phyloP scores from a whole-genome alignment of 35 echinoderm and acorn worm species.

The Acanthaster planci region DNA sequence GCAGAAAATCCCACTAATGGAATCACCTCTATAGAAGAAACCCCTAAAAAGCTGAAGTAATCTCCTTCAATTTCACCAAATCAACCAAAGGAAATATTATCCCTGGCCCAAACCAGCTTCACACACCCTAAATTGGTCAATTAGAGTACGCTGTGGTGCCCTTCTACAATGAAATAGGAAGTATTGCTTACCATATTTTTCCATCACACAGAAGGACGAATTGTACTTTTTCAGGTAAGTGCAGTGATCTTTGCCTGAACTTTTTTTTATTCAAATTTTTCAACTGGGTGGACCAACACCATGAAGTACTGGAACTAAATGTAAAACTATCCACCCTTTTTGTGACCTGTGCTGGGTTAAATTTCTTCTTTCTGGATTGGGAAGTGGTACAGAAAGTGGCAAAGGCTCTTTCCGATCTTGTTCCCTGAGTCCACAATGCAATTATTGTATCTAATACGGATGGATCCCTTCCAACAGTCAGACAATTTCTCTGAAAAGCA shows the following conservation, averaged over 20 bases:
- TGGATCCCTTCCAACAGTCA: no score
- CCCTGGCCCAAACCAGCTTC: background rate
- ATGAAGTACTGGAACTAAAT: background rate
- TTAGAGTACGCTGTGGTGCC: background rate
- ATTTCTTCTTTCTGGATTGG: background rate
- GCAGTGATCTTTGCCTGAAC: background rate
- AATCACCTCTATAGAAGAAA: background rate
- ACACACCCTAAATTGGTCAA: conserved; percentile 4
- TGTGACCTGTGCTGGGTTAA: background rate
- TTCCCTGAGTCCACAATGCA: background rate
- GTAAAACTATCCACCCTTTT: background rate
- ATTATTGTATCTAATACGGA: no score
- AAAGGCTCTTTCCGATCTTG: background rate
- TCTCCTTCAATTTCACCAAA: background rate
- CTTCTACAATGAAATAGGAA: background rate
- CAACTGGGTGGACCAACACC: background rate
- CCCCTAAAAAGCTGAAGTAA: background rate
- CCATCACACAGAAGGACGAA: background rate
- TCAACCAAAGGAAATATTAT: background rate
- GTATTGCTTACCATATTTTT: background rate
- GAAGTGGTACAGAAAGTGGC: background rate
- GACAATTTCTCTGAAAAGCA: no score
- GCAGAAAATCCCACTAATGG: conserved; percentile 1
- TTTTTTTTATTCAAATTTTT: background rate
- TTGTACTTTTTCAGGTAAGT: conserved; percentile 11